A percentile compares a stretch with the other conserved stretches of the same genome.
Evolutionary conservation across 2,113 vertebrate species (phyloP).

Genomic region (Leptosomus discolor): DNA sequence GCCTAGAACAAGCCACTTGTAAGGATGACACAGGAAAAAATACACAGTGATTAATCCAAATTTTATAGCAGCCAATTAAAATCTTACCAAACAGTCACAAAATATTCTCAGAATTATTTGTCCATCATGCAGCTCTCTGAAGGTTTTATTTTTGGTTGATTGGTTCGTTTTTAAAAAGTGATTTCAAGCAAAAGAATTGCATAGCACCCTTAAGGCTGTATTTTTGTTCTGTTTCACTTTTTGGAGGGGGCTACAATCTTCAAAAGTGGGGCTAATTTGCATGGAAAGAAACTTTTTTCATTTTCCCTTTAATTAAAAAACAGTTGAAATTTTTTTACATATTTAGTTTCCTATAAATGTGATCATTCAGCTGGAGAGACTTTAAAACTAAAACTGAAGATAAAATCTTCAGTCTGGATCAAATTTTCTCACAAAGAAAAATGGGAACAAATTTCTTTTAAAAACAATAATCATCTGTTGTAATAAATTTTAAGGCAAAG

Average conservation of each 20-base stretch:
- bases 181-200: not conserved
- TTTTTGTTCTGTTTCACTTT: not conserved
- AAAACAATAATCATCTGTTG: not conserved
- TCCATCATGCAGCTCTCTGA: not conserved
- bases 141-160: not conserved
- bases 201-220: not conserved
- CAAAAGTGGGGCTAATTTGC: not conserved
- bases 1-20: not conserved
- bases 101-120: not conserved
- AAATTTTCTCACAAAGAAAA: not conserved
- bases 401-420: not conserved
- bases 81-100: not conserved
- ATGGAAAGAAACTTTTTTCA: not conserved
- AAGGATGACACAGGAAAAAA: not conserved
- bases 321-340: rapidly evolving
- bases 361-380: not conserved
- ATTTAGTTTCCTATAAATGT: not conserved
- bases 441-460: not conserved
- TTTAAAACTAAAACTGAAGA: not conserved
- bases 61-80: not conserved
- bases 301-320: not conserved
- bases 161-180: not conserved
- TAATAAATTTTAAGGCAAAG: not conserved
- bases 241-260: not conserved
- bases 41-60: not conserved